phyloP scores from a whole-genome alignment of 2,888 invertebrate genomes.

The Melolontha melolontha region DNA sequence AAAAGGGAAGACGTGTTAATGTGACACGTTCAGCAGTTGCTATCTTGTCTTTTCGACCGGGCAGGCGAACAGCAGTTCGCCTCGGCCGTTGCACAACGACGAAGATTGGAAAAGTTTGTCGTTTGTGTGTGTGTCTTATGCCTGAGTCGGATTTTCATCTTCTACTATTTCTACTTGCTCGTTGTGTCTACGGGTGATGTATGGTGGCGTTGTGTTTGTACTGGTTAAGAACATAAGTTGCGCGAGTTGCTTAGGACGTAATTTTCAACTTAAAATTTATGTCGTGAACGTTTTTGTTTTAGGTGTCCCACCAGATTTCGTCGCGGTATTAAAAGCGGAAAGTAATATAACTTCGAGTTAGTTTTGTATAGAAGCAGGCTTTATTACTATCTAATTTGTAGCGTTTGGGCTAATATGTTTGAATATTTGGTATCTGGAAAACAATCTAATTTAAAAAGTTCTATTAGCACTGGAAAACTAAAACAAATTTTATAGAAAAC shows the following conservation, averaged over 20 bases:
- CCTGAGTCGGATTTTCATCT: neutral
- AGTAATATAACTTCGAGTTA: conserved; percentile 31
- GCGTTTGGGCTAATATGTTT: too few species aligned
- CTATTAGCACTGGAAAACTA: too few species aligned
- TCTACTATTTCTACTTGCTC: neutral
- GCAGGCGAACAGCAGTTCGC: conserved; percentile 45
- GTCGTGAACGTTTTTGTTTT: conserved; percentile 36
- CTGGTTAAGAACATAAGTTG: conserved; percentile 36
- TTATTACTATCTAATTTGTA: too few species aligned
- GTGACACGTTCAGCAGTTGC: conserved; percentile 63
- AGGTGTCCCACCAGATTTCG: conserved; percentile 35
- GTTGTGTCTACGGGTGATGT: conserved; percentile 22
- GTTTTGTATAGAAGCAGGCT: too few species aligned
- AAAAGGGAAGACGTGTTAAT: conserved; percentile 59
- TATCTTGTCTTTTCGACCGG: conserved; percentile 57
- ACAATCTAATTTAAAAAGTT: too few species aligned
- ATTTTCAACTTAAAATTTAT: conserved; percentile 39
- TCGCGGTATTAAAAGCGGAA: conserved; percentile 1
- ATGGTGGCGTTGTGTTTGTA: conserved; percentile 29
- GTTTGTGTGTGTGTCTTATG: conserved; percentile 1
- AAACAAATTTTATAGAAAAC: too few species aligned
- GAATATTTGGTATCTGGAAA: too few species aligned
- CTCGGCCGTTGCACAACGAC: conserved; percentile 42
- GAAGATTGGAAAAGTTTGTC: conserved; percentile 63
- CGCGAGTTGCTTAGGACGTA: conserved; percentile 32